These are phyloP conservation scores for Oreochromis niloticus DNA, from an alignment of 2,113 vertebrate genomes.

Conservation along the genomic window DNA sequence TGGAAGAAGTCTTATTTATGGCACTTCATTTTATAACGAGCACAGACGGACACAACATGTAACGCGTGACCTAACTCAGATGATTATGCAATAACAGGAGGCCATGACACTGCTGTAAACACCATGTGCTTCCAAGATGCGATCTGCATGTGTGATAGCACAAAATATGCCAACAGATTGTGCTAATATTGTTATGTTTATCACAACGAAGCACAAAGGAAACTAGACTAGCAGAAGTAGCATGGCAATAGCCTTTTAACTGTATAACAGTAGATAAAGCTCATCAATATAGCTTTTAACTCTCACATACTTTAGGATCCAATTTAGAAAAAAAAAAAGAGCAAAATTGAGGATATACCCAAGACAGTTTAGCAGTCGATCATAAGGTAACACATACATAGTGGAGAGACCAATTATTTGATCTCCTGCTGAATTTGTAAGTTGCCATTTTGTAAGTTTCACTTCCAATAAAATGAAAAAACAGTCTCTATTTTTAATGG, in stretches of 20 bases:
- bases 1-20: background rate
- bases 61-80: background rate
- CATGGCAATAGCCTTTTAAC: background rate
- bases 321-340: background rate
- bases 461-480: background rate
- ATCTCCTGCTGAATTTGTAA: background rate
- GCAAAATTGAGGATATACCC: background rate
- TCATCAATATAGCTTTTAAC: background rate
- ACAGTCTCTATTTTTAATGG: background rate
- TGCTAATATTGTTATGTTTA: background rate
- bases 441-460: background rate
- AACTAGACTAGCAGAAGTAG: background rate
- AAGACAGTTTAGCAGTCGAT: background rate
- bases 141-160: background rate
- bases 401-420: background rate
- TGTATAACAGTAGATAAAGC: background rate
- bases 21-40: background rate
- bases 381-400: background rate
- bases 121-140: background rate
- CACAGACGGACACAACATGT: background rate
- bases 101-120: background rate
- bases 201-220: background rate
- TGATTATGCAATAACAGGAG: background rate
- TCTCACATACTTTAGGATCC: background rate
- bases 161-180: background rate